These are phyloP conservation scores for Hyppa rectilinea DNA, from an alignment of 2,888 invertebrate genomes.

Conservation along the genomic window DNA sequence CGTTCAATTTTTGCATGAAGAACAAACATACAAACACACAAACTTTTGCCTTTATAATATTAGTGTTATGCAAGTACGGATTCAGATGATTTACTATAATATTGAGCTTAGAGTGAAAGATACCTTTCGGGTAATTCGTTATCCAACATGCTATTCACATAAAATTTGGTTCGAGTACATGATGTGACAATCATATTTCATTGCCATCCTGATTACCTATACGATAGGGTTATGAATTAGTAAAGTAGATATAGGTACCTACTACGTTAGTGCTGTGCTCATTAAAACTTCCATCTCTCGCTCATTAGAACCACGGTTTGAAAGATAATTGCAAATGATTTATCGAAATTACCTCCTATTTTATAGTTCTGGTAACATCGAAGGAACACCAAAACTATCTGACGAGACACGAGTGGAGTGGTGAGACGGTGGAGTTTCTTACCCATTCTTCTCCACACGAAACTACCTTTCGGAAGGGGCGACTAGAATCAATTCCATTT, in stretches of 20 bases:
- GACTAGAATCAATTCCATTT: no score
- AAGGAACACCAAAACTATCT: no score
- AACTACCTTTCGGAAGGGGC: no score
- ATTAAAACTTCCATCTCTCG: no score
- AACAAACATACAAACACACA: no score
- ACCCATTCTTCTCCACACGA: no score
- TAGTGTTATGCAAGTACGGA: no score
- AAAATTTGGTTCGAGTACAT: background rate
- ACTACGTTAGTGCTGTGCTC: background rate
- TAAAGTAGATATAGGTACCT: background rate
- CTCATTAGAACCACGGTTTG: background rate
- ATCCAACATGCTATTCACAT: background rate
- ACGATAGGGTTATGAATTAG: background rate
- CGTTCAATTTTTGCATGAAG: no score
- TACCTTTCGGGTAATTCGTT: constrained; percentile 8
- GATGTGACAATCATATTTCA: background rate
- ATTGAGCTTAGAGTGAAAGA: background rate
- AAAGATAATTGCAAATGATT: background rate
- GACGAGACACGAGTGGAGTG: no score
- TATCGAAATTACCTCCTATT: background rate
- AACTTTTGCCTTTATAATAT: no score
- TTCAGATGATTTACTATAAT: background rate
- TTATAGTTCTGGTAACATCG: no score
- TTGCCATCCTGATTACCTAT: constrained; percentile 28
- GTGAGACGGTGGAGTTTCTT: no score